A percentile compares a stretch with the other conserved stretches of the same genome.
These are phyloP conservation scores for Drosophila miranda DNA, from an alignment of 1,140 invertebrate species.

Conservation along the genomic window DNA sequence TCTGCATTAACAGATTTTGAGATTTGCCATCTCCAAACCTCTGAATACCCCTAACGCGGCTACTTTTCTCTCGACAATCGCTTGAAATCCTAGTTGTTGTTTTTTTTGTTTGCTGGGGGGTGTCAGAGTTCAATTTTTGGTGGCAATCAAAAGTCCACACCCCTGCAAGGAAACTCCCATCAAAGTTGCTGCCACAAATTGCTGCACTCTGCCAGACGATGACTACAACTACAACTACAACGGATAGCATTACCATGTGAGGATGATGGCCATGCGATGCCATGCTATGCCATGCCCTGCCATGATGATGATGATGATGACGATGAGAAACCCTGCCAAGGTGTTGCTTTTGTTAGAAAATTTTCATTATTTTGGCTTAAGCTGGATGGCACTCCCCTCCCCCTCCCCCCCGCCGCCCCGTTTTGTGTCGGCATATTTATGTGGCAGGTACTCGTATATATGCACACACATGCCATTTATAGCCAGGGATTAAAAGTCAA, in stretches of 20 bases:
- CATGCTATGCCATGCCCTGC: not conserved
- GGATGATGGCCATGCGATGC: not conserved
- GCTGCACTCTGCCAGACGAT: conserved; percentile 50
- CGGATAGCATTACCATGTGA: conserved; percentile 18
- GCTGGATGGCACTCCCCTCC: not conserved
- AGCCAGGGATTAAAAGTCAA: conserved; percentile 80
- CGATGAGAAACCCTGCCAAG: conserved; percentile 43
- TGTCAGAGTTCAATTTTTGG: conserved; percentile 11
- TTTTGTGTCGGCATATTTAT: conserved; percentile 44
- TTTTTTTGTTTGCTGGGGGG: too few relatives aligned
- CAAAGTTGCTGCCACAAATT: conserved; percentile 58
- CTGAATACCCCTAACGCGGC: too few relatives aligned
- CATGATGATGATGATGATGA: conserved; percentile 35
- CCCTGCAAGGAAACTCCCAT: not conserved
- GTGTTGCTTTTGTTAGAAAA: conserved; percentile 78
- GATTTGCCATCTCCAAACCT: too few relatives aligned
- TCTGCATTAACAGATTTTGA: too few relatives aligned
- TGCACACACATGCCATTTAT: conserved; percentile 73
- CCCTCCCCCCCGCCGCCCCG: too few relatives aligned
- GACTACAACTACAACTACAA: conserved; percentile 14
- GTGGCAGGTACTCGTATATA: conserved; percentile 40
- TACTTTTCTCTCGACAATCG: too few relatives aligned
- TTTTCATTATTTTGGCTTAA: conserved; percentile 81
- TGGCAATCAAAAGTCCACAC: conserved; percentile 29
- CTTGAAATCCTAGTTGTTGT: too few relatives aligned